phyloP scores from a whole-genome alignment of 1,140 invertebrate genomes.

The Drosophila arizonae region DNA sequence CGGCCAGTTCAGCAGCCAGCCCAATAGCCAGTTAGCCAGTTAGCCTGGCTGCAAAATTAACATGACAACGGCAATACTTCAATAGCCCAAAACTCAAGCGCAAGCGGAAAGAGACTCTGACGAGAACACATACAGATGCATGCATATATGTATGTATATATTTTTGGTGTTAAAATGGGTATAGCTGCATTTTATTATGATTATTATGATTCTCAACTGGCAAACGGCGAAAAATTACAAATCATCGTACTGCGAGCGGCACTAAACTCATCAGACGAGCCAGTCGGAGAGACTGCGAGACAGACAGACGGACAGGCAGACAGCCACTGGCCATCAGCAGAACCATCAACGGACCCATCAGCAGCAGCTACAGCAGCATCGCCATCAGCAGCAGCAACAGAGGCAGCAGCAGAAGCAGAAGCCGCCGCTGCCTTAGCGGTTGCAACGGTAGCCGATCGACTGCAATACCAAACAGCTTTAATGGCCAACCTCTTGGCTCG shows the following conservation, averaged over 20 bases:
- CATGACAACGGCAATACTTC: slow-evolving; percentile 76
- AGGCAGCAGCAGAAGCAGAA: background rate
- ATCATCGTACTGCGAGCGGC: slow-evolving; percentile 72
- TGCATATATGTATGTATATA: slow-evolving; percentile 15
- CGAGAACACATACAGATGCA: slow-evolving; percentile 3
- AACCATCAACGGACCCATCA: slow-evolving; percentile 41
- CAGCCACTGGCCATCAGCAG: slow-evolving; percentile 36
- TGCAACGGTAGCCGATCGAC: slow-evolving; percentile 74
- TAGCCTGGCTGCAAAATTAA: slow-evolving; percentile 52
- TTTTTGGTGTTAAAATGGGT: slow-evolving; percentile 81
- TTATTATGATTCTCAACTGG: slow-evolving; percentile 78
- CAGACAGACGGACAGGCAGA: slow-evolving; percentile 1
- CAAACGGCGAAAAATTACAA: slow-evolving; percentile 68
- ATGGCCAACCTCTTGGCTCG: slow-evolving; percentile 55
- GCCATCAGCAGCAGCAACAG: background rate
- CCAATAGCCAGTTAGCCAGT: slow-evolving; percentile 7
- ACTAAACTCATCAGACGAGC: slow-evolving; percentile 70
- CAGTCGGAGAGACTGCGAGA: slow-evolving; percentile 18
- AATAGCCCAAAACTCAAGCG: slow-evolving; percentile 32
- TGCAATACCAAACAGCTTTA: slow-evolving; percentile 62
- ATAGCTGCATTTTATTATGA: slow-evolving; percentile 81
- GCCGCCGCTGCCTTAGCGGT: slow-evolving; percentile 51
- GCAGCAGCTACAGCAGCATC: slow-evolving; percentile 6
- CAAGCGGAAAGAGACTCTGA: slow-evolving; percentile 45
- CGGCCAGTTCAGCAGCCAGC: background rate